phyloP scores from a whole-genome alignment of 1,140 invertebrate species.

The Anoplolepis gracilipes region DNA sequence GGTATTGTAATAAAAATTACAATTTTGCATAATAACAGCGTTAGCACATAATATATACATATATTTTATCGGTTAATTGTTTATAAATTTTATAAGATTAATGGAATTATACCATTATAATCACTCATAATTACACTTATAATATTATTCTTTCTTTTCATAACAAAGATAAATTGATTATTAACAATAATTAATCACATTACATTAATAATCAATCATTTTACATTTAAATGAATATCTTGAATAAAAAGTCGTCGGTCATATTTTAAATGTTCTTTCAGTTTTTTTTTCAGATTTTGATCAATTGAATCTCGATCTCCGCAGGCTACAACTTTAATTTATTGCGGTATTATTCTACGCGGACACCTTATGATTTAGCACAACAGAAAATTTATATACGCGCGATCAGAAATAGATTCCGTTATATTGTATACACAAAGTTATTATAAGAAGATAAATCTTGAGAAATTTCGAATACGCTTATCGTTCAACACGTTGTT shows the following conservation, averaged over 20 bases:
- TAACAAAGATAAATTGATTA: too few species aligned
- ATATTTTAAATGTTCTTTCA: not conserved
- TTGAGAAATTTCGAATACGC: not conserved
- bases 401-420: constrained; percentile 2
- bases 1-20: not conserved
- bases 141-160: too few species aligned
- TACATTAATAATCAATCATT: not conserved
- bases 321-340: constrained; percentile 40
- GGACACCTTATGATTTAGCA: constrained; percentile 52
- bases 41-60: not conserved
- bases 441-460: constrained; percentile 29
- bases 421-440: not conserved
- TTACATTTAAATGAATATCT: not conserved
- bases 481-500: constrained; percentile 46
- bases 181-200: not conserved
- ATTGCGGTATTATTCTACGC: not conserved
- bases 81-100: not conserved
- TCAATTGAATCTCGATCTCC: constrained; percentile 17
- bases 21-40: not conserved
- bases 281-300: not conserved
- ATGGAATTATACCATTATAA: not conserved
- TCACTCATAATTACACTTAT: too few species aligned
- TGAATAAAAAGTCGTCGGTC: not conserved
- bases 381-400: constrained; percentile 35
- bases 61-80: not conserved